Percentiles rank a stretch among this genome's conserved stretches.
Evolutionary conservation across 2,113 vertebrate genomes (phyloP).

Genomic region (Pomatostomus ruficeps): DNA sequence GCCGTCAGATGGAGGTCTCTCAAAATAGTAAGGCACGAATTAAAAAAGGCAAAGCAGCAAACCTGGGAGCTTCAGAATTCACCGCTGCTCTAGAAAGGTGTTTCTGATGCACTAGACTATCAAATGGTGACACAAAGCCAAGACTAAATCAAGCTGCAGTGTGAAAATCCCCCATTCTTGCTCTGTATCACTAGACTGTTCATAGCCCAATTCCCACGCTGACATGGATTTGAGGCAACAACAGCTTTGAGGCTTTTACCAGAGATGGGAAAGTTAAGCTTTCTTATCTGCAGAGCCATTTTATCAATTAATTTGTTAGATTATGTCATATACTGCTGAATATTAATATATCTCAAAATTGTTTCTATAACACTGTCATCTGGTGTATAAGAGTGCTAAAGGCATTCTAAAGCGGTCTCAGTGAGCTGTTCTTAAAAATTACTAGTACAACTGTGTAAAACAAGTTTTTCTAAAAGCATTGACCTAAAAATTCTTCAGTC

Average conservation of each 20-base stretch:
- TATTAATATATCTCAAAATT: constrained; percentile 28
- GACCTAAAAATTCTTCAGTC: not conserved
- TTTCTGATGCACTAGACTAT: not conserved
- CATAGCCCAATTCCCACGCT: not conserved
- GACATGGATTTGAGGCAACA: not conserved
- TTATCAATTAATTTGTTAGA: constrained; percentile 43
- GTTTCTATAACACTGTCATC: not conserved
- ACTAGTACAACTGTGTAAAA: not conserved
- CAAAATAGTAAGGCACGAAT: rapidly evolving
- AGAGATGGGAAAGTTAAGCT: not conserved
- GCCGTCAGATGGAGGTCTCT: rapidly evolving
- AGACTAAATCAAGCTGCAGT: not conserved
- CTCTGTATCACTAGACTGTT: not conserved
- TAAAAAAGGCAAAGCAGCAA: not conserved
- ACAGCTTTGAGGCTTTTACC: not conserved
- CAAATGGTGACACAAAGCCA: not conserved
- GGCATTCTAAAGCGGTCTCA: constrained; percentile 16
- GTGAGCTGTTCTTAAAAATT: constrained; percentile 8
- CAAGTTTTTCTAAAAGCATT: not conserved
- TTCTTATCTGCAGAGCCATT: constrained; percentile 32
- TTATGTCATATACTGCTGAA: not conserved
- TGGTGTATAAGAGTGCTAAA: not conserved
- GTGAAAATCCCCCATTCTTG: not conserved
- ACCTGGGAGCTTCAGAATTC: not conserved
- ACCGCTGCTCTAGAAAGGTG: not conserved